These are phyloP conservation scores for Spongilla lacustris DNA, from an alignment of 37 sponge, comb jelly and placozoan genomes.

Conservation along the genomic window DNA sequence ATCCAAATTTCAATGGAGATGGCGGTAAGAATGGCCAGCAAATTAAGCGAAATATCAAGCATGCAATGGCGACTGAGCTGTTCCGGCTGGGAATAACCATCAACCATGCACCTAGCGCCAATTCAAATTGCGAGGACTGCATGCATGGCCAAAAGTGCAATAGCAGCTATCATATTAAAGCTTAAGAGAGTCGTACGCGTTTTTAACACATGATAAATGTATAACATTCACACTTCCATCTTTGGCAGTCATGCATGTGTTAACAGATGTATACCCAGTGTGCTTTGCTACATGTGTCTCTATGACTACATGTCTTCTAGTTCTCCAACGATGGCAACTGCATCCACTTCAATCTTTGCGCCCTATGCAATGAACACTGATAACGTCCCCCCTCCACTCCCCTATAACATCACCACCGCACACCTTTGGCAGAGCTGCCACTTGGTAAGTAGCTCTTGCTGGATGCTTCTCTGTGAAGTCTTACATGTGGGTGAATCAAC, in stretches of 20 bases:
- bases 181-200: background rate
- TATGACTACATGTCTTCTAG: slow-evolving; percentile 48
- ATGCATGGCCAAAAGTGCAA: background rate
- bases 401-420: background rate
- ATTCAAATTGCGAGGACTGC: too few relatives aligned
- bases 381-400: background rate
- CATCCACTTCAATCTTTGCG: slow-evolving; percentile 90
- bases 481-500: slow-evolving; percentile 7
- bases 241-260: too few relatives aligned
- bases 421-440: slow-evolving; percentile 81
- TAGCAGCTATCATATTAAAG: background rate
- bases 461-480: slow-evolving; percentile 68
- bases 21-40: background rate
- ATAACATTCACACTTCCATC: background rate
- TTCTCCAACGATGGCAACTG: slow-evolving; percentile 65
- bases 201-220: background rate
- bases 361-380: slow-evolving; percentile 55
- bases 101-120: background rate
- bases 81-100: background rate
- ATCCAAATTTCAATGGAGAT: background rate
- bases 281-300: background rate
- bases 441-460: slow-evolving; percentile 88
- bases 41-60: background rate
- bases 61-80: background rate
- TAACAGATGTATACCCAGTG: too few relatives aligned